Percentiles rank a stretch among this genome's conserved stretches.
phyloP scores from a whole-genome alignment of 1,140 invertebrate genomes.

The Pseudobourletiella spinata region DNA sequence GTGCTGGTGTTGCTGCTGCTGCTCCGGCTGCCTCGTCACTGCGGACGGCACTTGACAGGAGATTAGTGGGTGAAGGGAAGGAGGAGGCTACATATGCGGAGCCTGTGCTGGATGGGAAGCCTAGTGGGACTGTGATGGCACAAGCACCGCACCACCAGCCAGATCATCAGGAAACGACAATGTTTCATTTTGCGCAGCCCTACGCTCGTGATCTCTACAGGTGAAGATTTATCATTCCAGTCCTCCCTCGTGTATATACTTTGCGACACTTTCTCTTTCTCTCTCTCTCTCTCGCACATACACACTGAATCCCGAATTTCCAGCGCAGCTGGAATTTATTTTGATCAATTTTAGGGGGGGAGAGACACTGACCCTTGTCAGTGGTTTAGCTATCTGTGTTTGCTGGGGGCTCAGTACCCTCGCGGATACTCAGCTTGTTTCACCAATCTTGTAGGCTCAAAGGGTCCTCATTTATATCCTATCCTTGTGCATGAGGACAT shows the following conservation, averaged over 20 bases:
- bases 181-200: conserved; percentile 38
- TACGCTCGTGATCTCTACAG: conserved; percentile 36
- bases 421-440: too few species aligned
- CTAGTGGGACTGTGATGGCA: conserved; percentile 26
- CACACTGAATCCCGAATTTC: not conserved
- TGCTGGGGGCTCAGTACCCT: too few species aligned
- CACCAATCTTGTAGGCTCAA: too few species aligned
- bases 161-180: conserved; percentile 33
- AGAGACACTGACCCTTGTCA: too few species aligned
- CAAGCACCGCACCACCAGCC: conserved; percentile 19
- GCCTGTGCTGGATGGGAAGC: conserved; percentile 38
- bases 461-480: too few species aligned
- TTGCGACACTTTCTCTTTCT: not conserved
- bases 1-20: too few species aligned
- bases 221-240: conserved; percentile 18
- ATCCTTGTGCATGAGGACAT: too few species aligned
- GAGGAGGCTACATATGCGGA: conserved; percentile 41
- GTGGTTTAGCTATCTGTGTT: too few species aligned
- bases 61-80: conserved; percentile 36
- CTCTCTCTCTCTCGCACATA: not conserved
- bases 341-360: too few species aligned
- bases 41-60: conserved; percentile 17
- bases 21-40: too few species aligned
- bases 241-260: not conserved
- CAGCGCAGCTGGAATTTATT: too few species aligned